Evolutionary conservation across 2,888 invertebrate genomes (phyloP), one percentile per base, ranked within the genome.

Genomic region (Syritta pipiens): DNA sequence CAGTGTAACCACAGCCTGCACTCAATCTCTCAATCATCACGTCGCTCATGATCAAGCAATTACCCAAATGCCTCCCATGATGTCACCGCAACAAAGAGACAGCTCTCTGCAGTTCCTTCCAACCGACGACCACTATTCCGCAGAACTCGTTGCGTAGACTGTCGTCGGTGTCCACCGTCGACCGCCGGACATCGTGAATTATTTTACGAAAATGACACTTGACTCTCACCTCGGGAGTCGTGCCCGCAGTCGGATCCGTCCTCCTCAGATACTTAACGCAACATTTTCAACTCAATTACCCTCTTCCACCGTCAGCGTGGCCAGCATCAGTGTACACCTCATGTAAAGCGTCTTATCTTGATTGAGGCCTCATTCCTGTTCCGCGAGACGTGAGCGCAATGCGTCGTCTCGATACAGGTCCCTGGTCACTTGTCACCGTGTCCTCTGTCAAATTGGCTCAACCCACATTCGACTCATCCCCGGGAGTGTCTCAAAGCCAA

Each of bases 161-260:
- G n/a, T n/a, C n/a, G n/a, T n/a, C n/a, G n/a, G n/a, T n/a, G n/a
- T n/a, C n/a, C n/a, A n/a, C n/a, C n/a, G n/a, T n/a, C n/a, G n/a
- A n/a, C n/a, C n/a, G n/a, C n/a, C n/a, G n/a, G n/a, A n/a, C n/a
- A n/a, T n/a, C n/a, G n/a, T 82, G 83, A 82, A 82, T 83, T 83
- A 82, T 82, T n/a, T 83, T 83, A 82, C 83, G 71, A 81, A 83
- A 83, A 83, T 83, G 83, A 82, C 82, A 83, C 83, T 83, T 83
- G 82, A 83, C 82, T 82, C 82, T 82, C 76, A 83, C 82, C 82
- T 82, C 77, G 51, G 76, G 48, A 75, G 67, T 46, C 60, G 71
- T 77, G 48, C 53, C 12, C 65, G 32, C 44, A 17, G 4, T 24
- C n/a, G n/a, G n/a, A n/a, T n/a, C n/a, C n/a, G 55, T 62, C 60